Evolutionary conservation across 2,888 invertebrate species (phyloP).

Genomic region (Heliconius erato): DNA sequence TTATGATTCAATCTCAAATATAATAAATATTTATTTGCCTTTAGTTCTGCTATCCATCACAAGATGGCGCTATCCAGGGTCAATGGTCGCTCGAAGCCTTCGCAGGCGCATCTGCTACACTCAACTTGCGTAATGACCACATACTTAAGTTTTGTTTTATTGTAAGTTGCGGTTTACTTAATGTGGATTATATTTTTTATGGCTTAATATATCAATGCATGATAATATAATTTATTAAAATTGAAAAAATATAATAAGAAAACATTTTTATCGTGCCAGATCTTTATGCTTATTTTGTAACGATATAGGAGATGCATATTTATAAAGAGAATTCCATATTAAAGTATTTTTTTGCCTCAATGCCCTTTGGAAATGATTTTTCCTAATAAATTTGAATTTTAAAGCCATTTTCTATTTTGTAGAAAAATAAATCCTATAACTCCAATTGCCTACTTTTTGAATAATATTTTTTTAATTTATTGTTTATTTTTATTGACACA

Average conservation of each 20-base stretch:
- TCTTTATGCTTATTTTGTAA: background rate
- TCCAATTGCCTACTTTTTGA: too few species aligned
- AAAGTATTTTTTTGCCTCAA: too few species aligned
- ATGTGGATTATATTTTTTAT: slow-evolving; percentile 12
- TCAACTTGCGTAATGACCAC: slow-evolving; percentile 50
- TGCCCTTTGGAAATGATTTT: too few species aligned
- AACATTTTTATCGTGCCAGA: too few species aligned
- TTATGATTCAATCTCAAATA: background rate
- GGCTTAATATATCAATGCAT: slow-evolving; percentile 19
- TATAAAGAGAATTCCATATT: too few species aligned
- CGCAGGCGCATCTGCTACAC: slow-evolving; percentile 55
- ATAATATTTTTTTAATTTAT: too few species aligned
- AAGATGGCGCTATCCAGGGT: slow-evolving; percentile 55
- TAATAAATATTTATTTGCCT: background rate
- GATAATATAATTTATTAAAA: background rate
- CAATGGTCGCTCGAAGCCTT: slow-evolving; percentile 57
- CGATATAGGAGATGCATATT: too few species aligned
- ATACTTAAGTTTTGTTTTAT: slow-evolving; percentile 41
- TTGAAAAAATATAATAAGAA: too few species aligned
- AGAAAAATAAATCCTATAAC: too few species aligned
- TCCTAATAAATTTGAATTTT: too few species aligned
- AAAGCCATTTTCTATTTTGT: too few species aligned
- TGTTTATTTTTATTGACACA: too few species aligned
- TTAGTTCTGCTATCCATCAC: slow-evolving; percentile 26
- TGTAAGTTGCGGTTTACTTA: slow-evolving; percentile 26